Evolutionary conservation across 2,888 invertebrate species (phyloP), one percentile per base, ranked within the genome.

Genomic region (Nectonema munidae): DNA sequence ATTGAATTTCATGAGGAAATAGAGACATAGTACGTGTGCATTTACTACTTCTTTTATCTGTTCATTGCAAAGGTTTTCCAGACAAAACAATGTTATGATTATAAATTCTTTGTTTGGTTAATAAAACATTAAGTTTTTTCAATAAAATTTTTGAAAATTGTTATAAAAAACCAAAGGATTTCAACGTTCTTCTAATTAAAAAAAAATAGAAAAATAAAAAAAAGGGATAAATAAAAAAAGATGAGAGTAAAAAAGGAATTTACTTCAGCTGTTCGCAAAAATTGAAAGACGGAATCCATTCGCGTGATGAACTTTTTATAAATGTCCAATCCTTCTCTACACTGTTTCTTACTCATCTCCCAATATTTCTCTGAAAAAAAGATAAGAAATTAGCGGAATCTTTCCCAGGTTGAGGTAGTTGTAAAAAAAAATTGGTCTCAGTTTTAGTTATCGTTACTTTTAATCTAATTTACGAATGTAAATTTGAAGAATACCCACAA

Each of bases 291-390:
- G 58, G 75, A 69, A 62, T 95, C 89, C 79, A 95, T 86, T 52
- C 86, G 67, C 48, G 79, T 75, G 50, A 95, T 67, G 62, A 95
- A 95, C 61, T 77, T 81, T 61, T 86, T 95, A 61, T 95, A 95
- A 52, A 86, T 68, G 54, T 95, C 89, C 56, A 95, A 65, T 48
- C 83, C 86, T 52, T 95, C 86, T 48, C 77, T 69, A 52, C 79
- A 79, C 55, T 86, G 79, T 60, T 95, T 95, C 59, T 89, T 89
- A 61, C 86, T 86, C 86, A 95, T 89, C 57, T 86, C 83, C 58
- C 95, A 95, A 62, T 77, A 95, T 60, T 95, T 89, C 63, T 95
- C 89, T 54, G 52, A 43, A 54, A 49, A 29, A 33, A 3, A 9
- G 13, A 6, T 13, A n/a, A 38, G n/a, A 21, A n/a, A 16, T 11